Evolutionary conservation across 2,888 invertebrate species (phyloP), one percentile per base, ranked within the genome.

Genomic region (Thecocarcelia acutangulata): DNA sequence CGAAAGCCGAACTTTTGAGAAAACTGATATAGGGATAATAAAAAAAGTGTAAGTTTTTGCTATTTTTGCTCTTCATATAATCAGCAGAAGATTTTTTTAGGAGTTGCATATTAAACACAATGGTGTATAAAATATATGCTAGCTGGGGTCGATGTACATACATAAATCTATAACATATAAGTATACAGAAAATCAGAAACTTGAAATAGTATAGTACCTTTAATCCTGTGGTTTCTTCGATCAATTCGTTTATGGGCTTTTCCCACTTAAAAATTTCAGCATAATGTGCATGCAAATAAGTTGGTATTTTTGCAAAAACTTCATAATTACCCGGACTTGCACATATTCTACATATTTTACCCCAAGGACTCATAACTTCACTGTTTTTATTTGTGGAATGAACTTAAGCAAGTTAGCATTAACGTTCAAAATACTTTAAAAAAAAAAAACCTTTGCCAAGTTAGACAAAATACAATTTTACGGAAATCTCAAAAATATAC

Each of bases 331-430:
- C 90, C 40, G 87, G 87, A 77, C 89, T 89, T 19, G 90, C 89
- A 83, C 91, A 91, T n/a, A 90, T 84, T n/a, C 91, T 89, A 83
- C 91, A 91, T 21, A 90, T 88, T 73, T 88, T 87, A 68, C 87
- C 88, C 90, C 89, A 90, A 78, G 83, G 85, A 61, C 85, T 84
- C 87, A 88, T 88, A 52, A 40, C 58, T 64, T 44, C 70, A 42
- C 33, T 69, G 59, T 33, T 54, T 21, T 40, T 44, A 12, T 11
- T 37, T 61, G 21, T 19, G 8, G 17, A 50, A 17, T 17, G n/a
- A 21, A 58, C 11, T 40, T 4, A 58, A 44, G 6, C 28, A 48
- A 37, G 24, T 28, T 40, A 46, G 37, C 33, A 28, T 2, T 2
- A 44, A 40, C 52, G 52, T 42, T 5, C 15, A 50, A 50, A 59